Percentiles rank a stretch among this genome's conserved stretches.
These are phyloP conservation scores for Benitochromis conjunctus DNA, from an alignment of 2,113 vertebrate species.

Conservation along the genomic window DNA sequence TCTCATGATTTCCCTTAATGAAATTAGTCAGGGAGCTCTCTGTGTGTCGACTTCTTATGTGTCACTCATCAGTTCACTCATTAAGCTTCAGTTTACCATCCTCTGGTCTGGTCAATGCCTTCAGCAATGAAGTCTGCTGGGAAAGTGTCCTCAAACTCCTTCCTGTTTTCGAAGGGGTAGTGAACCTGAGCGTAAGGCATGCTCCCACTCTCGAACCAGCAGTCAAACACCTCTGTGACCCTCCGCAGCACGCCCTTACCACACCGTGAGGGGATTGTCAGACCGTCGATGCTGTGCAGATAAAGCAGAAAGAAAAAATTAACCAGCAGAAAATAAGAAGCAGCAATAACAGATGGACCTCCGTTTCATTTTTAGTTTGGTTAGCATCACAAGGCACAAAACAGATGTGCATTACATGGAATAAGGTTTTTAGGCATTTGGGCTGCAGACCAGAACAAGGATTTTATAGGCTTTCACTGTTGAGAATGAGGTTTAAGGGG, in stretches of 20 bases:
- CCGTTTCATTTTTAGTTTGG: background rate
- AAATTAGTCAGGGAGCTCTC: background rate
- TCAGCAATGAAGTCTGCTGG: slow-evolving; percentile 98
- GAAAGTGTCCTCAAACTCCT: slow-evolving; percentile 90
- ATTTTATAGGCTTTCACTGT: background rate
- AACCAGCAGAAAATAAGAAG: background rate
- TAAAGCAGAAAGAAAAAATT: background rate
- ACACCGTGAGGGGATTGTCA: slow-evolving; percentile 83
- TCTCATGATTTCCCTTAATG: background rate
- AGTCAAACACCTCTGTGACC: slow-evolving; percentile 92
- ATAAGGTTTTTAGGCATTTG: background rate
- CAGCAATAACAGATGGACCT: background rate
- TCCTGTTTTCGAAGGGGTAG: slow-evolving; percentile 91
- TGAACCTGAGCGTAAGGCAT: slow-evolving; percentile 97
- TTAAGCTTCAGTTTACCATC: slow-evolving; percentile 79
- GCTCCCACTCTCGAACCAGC: slow-evolving; percentile 98
- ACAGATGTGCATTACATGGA: background rate
- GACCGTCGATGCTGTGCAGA: slow-evolving; percentile 77
- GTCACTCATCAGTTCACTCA: background rate
- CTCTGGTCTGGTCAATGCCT: slow-evolving; percentile 96
- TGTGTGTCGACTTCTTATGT: background rate
- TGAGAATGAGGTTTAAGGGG: background rate
- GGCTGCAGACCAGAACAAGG: background rate
- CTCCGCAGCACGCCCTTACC: slow-evolving; percentile 83
- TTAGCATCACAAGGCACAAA: background rate